Conservation (phyloP, 2,113 vertebrate species). For the Archocentrus centrarchus region DNA sequence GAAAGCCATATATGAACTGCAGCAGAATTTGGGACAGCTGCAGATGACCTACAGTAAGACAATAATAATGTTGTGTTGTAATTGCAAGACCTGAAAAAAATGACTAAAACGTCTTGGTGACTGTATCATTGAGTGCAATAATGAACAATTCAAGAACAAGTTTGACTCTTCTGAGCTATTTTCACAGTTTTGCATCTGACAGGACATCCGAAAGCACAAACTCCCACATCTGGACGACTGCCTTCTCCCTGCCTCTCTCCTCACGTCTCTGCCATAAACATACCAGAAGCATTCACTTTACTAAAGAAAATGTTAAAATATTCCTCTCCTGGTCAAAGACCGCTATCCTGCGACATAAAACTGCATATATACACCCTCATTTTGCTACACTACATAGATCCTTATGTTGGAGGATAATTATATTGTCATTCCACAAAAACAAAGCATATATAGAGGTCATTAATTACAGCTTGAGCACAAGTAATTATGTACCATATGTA, state of each 20-base stretch:
- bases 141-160: neutral
- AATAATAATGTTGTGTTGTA: neutral
- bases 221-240: too few relatives aligned
- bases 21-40: neutral
- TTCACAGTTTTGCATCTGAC: too few relatives aligned
- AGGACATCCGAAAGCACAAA: too few relatives aligned
- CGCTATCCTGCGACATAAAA: neutral
- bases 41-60: neutral
- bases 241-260: too few relatives aligned
- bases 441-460: neutral
- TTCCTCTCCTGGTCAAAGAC: neutral
- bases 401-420: slow-evolving; percentile 6
- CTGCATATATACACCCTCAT: neutral
- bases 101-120: neutral
- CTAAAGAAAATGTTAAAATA: neutral
- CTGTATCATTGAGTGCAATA: neutral
- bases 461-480: neutral
- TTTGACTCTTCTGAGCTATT: too few relatives aligned
- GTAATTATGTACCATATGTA: neutral
- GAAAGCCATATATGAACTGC: neutral
- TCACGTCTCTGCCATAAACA: too few relatives aligned
- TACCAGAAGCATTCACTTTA: neutral
- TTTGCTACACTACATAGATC: neutral
- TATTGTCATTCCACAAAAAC: neutral
- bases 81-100: neutral